Percentiles rank a stretch among this genome's conserved stretches.
phyloP scores from a whole-genome alignment of 2,113 vertebrate species.

The Tachycineta bicolor region DNA sequence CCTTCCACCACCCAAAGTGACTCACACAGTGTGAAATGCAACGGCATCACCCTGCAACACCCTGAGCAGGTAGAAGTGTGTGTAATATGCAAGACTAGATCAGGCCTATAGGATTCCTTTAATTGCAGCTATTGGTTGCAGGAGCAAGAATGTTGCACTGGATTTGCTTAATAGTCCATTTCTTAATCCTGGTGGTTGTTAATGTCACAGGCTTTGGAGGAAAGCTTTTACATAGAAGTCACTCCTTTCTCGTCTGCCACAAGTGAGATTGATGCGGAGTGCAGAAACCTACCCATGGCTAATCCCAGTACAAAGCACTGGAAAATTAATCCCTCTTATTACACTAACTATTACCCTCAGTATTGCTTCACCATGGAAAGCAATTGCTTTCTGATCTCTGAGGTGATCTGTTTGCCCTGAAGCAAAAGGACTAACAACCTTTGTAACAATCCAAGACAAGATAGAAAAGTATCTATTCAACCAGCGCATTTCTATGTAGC shows the following conservation, averaged over 20 bases:
- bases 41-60: neutral
- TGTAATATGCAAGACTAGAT: neutral
- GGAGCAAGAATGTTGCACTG: neutral
- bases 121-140: neutral
- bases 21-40: neutral
- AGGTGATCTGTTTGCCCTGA: neutral
- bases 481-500: neutral
- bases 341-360: neutral
- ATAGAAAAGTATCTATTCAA: neutral
- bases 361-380: neutral
- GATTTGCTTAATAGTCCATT: neutral
- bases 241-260: neutral
- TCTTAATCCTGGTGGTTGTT: neutral
- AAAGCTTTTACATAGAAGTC: neutral
- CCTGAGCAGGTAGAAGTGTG: neutral
- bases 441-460: neutral
- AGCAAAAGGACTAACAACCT: neutral
- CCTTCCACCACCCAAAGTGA: neutral
- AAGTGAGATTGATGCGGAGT: neutral
- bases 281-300: neutral
- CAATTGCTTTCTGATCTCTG: conserved; percentile 13
- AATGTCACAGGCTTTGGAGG: neutral
- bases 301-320: neutral
- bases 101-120: neutral
- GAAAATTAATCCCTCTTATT: conserved; percentile 9